Conservation (phyloP, 2,888 invertebrate genomes). For the Gortyna flavago region DNA sequence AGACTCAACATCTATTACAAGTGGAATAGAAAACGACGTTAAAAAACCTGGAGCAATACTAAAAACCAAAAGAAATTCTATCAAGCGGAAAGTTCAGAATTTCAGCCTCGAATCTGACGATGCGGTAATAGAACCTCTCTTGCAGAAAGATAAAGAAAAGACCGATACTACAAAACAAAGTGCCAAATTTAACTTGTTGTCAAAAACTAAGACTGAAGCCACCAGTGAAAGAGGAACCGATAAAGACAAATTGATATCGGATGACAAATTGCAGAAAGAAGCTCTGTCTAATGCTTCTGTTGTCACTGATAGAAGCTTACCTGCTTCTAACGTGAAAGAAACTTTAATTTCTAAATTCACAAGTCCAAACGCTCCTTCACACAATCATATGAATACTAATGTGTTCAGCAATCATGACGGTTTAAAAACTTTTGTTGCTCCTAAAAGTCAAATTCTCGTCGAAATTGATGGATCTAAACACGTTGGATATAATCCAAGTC, state of each 20-base stretch:
- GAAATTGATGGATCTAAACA: conserved; percentile 80
- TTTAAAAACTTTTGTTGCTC: conserved; percentile 64
- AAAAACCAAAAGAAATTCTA: conserved; percentile 85
- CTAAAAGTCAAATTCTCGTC: conserved; percentile 80
- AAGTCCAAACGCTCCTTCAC: conserved; percentile 64
- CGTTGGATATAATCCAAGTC: conserved; percentile 74
- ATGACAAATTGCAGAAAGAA: conserved; percentile 66
- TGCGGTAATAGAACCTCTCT: conserved; percentile 84
- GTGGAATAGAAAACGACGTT: conserved; percentile 84
- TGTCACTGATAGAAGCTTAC: conserved; percentile 60
- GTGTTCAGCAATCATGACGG: conserved; percentile 74
- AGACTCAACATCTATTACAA: conserved; percentile 83
- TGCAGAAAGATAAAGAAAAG: conserved; percentile 81
- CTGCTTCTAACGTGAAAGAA: conserved; percentile 69
- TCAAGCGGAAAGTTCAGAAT: conserved; percentile 83
- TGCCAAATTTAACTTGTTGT: conserved; percentile 82
- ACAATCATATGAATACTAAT: conserved; percentile 84
- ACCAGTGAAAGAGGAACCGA: conserved; percentile 72
- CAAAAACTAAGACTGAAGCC: conserved; percentile 84
- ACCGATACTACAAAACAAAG: conserved; percentile 76
- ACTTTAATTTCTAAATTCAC: conserved; percentile 64
- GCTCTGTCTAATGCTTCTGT: conserved; percentile 57
- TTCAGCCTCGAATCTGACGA: conserved; percentile 84
- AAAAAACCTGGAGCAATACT: conserved; percentile 84
- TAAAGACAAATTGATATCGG: conserved; percentile 71